Percentiles rank a stretch among this genome's conserved stretches.
Evolutionary conservation across 2,888 invertebrate genomes (phyloP).

Genomic region (Lithophane ornitopus): DNA sequence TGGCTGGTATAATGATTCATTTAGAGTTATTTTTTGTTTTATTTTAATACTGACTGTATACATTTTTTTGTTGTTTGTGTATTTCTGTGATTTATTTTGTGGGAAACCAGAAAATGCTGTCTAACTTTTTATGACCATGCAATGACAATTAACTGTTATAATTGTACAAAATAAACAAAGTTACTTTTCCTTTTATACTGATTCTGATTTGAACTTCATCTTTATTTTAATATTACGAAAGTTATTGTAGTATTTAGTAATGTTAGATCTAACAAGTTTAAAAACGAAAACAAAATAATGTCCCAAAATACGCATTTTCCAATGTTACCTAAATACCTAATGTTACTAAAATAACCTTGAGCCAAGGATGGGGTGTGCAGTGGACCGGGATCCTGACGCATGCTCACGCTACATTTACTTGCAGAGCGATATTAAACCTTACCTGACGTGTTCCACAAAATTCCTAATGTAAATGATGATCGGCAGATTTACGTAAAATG

Average conservation of each 20-base stretch:
- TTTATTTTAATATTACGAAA: background rate
- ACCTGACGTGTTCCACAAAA: constrained; percentile 40
- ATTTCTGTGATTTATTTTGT: background rate
- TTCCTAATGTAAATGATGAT: constrained; percentile 33
- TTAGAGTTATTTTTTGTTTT: background rate
- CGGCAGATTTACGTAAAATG: background rate
- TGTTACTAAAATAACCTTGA: constrained; percentile 55
- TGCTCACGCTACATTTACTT: constrained; percentile 62
- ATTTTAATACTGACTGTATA: background rate
- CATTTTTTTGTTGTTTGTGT: background rate
- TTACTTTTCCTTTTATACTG: background rate
- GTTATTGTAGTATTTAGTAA: background rate
- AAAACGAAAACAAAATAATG: background rate
- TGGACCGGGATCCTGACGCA: constrained; percentile 49
- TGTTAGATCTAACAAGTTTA: background rate
- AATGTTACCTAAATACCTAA: too few relatives aligned
- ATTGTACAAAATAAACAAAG: background rate
- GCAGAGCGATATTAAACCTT: constrained; percentile 55
- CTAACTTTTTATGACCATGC: background rate
- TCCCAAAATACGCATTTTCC: constrained; percentile 29
- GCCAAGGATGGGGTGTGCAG: constrained; percentile 51
- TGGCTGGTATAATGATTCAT: background rate
- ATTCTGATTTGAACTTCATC: background rate
- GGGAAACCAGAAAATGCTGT: background rate
- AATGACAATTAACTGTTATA: background rate